Conservation (phyloP, 2,797 vertebrate genomes). For the Coregonus sp. region DNA sequence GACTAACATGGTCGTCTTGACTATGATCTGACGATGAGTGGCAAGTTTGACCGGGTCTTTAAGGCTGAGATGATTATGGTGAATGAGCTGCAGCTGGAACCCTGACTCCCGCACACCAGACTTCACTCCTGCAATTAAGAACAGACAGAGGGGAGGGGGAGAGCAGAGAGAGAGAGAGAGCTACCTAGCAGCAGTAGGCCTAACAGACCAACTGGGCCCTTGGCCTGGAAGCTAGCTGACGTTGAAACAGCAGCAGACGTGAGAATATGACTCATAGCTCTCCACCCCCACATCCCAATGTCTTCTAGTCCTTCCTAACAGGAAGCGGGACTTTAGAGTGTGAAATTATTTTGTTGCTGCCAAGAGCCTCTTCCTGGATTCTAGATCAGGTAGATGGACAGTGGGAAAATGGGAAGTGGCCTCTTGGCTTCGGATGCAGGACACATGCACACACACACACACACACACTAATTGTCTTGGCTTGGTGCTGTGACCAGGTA, state of each 20-base stretch:
- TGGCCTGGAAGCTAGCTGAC: neutral
- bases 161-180: too few relatives aligned
- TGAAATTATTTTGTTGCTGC: slow-evolving; percentile 30
- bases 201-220: neutral
- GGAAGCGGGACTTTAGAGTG: slow-evolving; percentile 10
- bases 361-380: neutral
- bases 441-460: too few relatives aligned
- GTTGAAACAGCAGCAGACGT: neutral
- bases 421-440: neutral
- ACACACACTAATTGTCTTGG: neutral
- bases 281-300: neutral
- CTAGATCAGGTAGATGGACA: neutral
- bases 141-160: too few relatives aligned
- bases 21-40: too few relatives aligned
- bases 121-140: too few relatives aligned
- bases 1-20: too few relatives aligned
- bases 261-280: neutral
- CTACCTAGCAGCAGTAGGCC: too few relatives aligned
- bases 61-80: too few relatives aligned
- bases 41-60: too few relatives aligned
- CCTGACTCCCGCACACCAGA: too few relatives aligned
- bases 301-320: neutral
- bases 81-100: too few relatives aligned
- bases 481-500: neutral
- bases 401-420: slow-evolving; percentile 8